Percentiles rank a stretch among this genome's conserved stretches.
These are phyloP conservation scores for Dryobates pubescens DNA, from an alignment of 2,797 vertebrate species.

Conservation along the genomic window DNA sequence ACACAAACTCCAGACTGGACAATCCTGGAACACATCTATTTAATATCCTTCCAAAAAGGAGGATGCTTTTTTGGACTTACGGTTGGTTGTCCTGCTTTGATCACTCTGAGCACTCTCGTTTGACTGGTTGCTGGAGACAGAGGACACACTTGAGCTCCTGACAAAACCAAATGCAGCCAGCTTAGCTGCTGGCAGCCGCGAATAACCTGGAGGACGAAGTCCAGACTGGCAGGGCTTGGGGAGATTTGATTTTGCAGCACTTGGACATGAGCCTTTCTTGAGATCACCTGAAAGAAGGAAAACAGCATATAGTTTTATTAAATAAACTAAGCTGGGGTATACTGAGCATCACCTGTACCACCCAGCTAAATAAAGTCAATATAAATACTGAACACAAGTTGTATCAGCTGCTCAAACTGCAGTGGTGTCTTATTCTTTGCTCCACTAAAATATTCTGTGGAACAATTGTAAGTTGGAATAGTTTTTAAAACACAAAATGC, in stretches of 20 bases:
- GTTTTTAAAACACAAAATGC: not conserved
- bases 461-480: not conserved
- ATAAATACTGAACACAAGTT: not conserved
- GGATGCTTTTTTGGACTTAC: conserved; percentile 80
- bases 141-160: conserved; percentile 89
- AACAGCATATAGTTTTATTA: not conserved
- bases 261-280: conserved; percentile 81
- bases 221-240: conserved; percentile 88
- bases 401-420: not conserved
- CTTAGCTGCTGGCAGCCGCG: conserved; percentile 86
- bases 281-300: conserved; percentile 78
- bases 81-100: conserved; percentile 76
- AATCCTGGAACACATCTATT: not conserved
- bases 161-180: conserved; percentile 88
- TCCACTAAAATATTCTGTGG: not conserved
- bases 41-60: not conserved
- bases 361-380: not conserved
- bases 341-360: not conserved
- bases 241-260: conserved; percentile 81
- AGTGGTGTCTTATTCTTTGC: not conserved
- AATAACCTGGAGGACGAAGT: conserved; percentile 92
- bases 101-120: conserved; percentile 85
- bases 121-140: conserved; percentile 90
- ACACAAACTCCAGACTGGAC: not conserved
- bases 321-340: not conserved